Percentiles rank a stretch among this genome's conserved stretches.
phyloP scores from a whole-genome alignment of 2,888 invertebrate species.

The Eristalinus sepulchralis region DNA sequence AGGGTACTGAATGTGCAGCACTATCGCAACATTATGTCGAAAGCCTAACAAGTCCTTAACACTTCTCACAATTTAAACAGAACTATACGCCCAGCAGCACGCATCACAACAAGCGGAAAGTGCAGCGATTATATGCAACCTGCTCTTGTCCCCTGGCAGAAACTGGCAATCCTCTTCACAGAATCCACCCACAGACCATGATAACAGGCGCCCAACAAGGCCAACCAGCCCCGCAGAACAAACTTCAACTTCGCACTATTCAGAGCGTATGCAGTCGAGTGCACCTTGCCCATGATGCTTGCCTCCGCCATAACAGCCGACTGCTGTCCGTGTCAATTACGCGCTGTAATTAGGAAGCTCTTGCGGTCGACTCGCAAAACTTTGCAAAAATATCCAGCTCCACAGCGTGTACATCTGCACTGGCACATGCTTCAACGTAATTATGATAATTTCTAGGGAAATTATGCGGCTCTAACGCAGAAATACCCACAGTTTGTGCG shows the following conservation, averaged over 20 bases:
- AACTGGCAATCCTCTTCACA: not conserved
- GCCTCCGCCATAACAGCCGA: not conserved
- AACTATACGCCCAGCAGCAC: not conserved
- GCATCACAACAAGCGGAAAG: not conserved
- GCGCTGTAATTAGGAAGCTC: not conserved
- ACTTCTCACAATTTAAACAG: not conserved
- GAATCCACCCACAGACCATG: not conserved
- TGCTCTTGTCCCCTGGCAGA: not conserved
- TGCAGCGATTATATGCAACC: not conserved
- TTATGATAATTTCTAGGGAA: constrained; percentile 8
- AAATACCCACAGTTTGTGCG: not conserved
- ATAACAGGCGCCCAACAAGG: not conserved
- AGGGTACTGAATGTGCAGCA: no score
- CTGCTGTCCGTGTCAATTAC: not conserved
- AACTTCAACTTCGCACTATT: not conserved
- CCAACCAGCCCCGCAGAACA: not conserved
- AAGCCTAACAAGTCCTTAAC: no score
- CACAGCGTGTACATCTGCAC: not conserved
- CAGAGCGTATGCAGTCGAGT: not conserved
- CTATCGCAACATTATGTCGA: no score
- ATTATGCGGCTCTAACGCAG: not conserved
- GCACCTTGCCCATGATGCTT: not conserved
- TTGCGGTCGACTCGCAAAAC: not conserved
- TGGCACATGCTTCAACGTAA: not conserved
- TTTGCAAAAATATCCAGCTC: not conserved